Percentiles rank a stretch among this genome's conserved stretches.
phyloP scores from a whole-genome alignment of 2,113 vertebrate genomes.

The Anarhynchus alexandrinus region DNA sequence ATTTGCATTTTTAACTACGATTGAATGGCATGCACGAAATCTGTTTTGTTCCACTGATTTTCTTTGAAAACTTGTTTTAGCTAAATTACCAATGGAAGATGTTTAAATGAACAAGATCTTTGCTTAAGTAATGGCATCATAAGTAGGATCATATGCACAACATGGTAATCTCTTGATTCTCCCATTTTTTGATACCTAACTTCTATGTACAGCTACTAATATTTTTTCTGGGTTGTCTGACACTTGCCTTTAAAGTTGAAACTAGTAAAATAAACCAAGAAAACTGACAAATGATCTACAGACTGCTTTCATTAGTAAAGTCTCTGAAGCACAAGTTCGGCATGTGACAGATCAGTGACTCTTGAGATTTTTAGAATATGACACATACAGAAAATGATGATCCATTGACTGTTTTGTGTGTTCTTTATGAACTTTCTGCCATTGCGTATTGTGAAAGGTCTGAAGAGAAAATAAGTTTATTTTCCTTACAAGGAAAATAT shows the following conservation, averaged over 20 bases:
- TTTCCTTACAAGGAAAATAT: not conserved
- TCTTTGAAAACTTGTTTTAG: not conserved
- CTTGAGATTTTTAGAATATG: not conserved
- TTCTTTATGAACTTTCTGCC: not conserved
- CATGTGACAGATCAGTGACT: not conserved
- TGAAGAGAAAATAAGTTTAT: not conserved
- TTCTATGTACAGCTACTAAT: not conserved
- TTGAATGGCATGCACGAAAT: not conserved
- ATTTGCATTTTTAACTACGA: not conserved
- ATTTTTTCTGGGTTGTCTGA: not conserved
- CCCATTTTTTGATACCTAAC: not conserved
- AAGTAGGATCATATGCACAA: not conserved
- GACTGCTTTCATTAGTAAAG: not conserved
- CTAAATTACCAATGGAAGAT: not conserved
- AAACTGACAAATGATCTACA: not conserved
- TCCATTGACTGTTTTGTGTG: not conserved
- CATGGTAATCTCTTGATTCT: not conserved
- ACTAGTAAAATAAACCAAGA: not conserved
- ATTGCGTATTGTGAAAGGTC: not conserved
- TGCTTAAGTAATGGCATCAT: not conserved
- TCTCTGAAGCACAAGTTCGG: not conserved
- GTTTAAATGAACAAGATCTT: not conserved
- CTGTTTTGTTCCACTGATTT: not conserved
- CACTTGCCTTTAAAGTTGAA: not conserved
- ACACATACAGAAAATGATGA: not conserved